A percentile compares a stretch with the other conserved stretches of the same genome.
Evolutionary conservation across 2,888 invertebrate genomes (phyloP).

Genomic region (Lordiphosa andalusiaca): DNA sequence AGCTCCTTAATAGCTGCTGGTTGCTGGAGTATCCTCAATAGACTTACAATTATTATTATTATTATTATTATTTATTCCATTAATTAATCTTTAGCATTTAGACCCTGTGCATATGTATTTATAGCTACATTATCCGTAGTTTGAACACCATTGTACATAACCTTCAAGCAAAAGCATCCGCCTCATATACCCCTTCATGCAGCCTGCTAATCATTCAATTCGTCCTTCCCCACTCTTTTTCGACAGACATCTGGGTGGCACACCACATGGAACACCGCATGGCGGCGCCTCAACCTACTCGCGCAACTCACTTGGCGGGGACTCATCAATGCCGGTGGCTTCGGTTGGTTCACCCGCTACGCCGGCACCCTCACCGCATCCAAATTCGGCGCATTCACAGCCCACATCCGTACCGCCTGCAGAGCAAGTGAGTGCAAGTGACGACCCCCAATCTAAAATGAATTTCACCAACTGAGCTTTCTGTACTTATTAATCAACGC

Average conservation of each 20-base stretch:
- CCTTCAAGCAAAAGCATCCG: neutral
- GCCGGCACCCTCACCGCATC: constrained; percentile 85
- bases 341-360: constrained; percentile 85
- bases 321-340: constrained; percentile 77
- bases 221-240: constrained; percentile 3
- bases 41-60: constrained; percentile 28
- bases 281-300: constrained; percentile 86
- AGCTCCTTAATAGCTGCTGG: constrained; percentile 9
- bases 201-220: constrained; percentile 6
- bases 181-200: constrained; percentile 1
- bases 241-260: constrained; percentile 55
- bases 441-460: constrained; percentile 18
- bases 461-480: neutral
- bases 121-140: constrained; percentile 32
- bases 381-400: constrained; percentile 84
- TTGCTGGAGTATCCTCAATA: constrained; percentile 14
- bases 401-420: constrained; percentile 85
- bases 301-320: constrained; percentile 81
- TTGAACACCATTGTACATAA: constrained; percentile 39
- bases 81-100: constrained; percentile 18
- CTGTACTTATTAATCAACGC: neutral
- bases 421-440: constrained; percentile 78
- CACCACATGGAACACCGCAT: constrained; percentile 82
- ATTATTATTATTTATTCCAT: constrained; percentile 12
- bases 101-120: constrained; percentile 21